Percentiles rank a stretch among this genome's conserved stretches.
Evolutionary conservation across 2,888 invertebrate species (phyloP).

Genomic region (Eurytoma adleriae): DNA sequence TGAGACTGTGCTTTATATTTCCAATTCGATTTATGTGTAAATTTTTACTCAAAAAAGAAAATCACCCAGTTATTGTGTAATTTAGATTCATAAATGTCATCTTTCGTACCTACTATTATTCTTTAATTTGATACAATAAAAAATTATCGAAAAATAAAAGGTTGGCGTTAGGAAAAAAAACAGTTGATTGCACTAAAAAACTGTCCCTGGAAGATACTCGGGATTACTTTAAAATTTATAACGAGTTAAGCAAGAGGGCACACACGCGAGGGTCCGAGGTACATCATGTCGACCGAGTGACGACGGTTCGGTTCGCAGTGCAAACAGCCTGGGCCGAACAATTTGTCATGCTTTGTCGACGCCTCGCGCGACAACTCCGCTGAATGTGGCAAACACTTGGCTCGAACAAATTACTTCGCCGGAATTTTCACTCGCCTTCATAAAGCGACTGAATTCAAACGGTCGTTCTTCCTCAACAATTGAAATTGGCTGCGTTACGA

Average conservation of each 20-base stretch:
- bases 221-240: conserved; percentile 31
- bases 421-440: too few species aligned
- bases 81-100: too few species aligned
- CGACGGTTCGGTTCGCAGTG: neutral
- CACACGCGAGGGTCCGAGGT: neutral
- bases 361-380: neutral
- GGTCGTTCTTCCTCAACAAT: too few species aligned
- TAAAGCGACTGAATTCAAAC: too few species aligned
- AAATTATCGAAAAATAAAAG: neutral
- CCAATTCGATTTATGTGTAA: too few species aligned
- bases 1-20: too few species aligned
- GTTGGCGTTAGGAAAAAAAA: too few species aligned
- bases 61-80: too few species aligned
- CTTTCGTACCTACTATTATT: neutral
- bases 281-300: neutral
- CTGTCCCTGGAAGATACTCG: neutral
- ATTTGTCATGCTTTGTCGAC: conserved; percentile 20
- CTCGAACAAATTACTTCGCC: too few species aligned
- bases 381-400: neutral
- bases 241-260: conserved; percentile 21
- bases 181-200: too few species aligned
- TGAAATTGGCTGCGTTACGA: too few species aligned
- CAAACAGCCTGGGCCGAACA: neutral
- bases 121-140: neutral
- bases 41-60: too few species aligned